Conservation (phyloP, 2,888 invertebrate species). For the Rhimphoctona megacephalus region DNA sequence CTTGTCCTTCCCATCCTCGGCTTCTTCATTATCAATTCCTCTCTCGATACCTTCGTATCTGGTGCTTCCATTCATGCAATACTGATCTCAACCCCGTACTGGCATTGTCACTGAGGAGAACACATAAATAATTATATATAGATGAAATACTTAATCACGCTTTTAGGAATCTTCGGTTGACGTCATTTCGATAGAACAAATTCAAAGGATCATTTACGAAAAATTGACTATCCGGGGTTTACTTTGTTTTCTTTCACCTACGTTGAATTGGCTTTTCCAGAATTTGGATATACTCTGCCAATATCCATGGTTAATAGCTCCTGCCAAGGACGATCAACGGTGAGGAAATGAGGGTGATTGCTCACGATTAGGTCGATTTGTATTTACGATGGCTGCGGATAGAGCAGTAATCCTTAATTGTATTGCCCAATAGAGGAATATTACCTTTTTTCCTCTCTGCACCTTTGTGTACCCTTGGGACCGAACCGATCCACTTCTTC, state of each 20-base stretch:
- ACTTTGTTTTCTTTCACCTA: background rate
- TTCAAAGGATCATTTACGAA: background rate
- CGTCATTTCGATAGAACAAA: background rate
- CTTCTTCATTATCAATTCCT: slow-evolving; percentile 44
- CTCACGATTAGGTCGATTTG: slow-evolving; percentile 77
- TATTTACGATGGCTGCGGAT: slow-evolving; percentile 72
- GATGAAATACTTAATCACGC: background rate
- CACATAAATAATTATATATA: background rate
- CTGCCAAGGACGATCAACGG: slow-evolving; percentile 2
- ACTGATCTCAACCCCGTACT: slow-evolving; percentile 35
- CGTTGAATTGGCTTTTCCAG: background rate
- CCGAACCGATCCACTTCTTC: slow-evolving; percentile 19
- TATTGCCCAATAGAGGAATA: slow-evolving; percentile 26
- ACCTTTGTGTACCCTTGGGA: background rate
- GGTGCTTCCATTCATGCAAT: slow-evolving; percentile 9
- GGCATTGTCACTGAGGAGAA: background rate
- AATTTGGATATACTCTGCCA: background rate
- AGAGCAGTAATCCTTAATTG: slow-evolving; percentile 54
- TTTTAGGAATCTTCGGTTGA: background rate
- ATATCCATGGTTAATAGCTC: background rate
- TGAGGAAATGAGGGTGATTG: slow-evolving; percentile 68
- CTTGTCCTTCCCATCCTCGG: slow-evolving; percentile 14
- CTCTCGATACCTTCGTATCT: slow-evolving; percentile 39
- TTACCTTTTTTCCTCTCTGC: slow-evolving; percentile 29
- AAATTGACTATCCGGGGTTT: background rate